A percentile compares a stretch with the other conserved stretches of the same genome.
These are phyloP conservation scores for Cydia strobilella DNA, from an alignment of 1,140 invertebrate species.

Conservation along the genomic window DNA sequence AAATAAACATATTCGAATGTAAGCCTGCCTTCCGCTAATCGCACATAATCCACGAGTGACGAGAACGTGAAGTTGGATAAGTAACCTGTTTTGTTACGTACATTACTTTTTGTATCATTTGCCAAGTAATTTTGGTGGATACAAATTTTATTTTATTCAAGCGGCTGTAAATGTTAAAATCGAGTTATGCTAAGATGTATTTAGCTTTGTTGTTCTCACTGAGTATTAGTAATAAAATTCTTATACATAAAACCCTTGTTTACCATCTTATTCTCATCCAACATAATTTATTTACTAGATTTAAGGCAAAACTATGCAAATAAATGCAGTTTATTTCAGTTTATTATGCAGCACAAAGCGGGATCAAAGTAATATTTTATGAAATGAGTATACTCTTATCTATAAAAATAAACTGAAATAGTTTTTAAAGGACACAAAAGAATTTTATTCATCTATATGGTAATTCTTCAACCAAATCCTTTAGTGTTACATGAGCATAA, in stretches of 20 bases:
- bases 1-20: not conserved
- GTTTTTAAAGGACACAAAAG: not conserved
- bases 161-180: not conserved
- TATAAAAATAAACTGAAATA: slow-evolving; percentile 10
- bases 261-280: slow-evolving; percentile 9
- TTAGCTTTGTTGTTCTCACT: not conserved
- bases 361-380: slow-evolving; percentile 4
- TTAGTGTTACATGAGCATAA: not conserved
- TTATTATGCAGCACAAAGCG: slow-evolving; percentile 20
- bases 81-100: not conserved
- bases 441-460: not conserved
- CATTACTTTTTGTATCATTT: not conserved
- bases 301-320: slow-evolving; percentile 12
- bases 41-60: not conserved
- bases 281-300: not conserved
- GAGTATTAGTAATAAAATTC: not conserved
- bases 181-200: not conserved
- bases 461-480: not conserved
- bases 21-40: not conserved
- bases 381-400: not conserved
- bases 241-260: not conserved
- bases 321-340: not conserved
- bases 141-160: not conserved
- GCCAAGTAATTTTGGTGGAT: not conserved
- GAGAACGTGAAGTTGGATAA: not conserved